Base-by-base conservation (phyloP, 64 coral and sea anemone genomes). In the Orbicella faveolata region DNA sequence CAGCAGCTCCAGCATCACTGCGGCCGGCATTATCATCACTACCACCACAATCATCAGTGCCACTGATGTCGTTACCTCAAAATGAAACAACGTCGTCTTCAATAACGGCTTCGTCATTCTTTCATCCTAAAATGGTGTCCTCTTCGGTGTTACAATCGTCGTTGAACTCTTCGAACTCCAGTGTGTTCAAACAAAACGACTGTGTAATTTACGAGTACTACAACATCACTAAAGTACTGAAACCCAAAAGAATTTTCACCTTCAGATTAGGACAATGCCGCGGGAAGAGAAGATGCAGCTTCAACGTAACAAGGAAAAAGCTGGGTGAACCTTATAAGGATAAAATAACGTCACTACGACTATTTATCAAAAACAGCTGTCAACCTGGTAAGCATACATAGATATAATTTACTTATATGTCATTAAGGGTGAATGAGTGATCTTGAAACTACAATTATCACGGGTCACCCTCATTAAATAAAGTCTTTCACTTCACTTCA, bases 351-450 rank as follows among this genome's bases (percentile, higher is more conserved):
- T 7, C 14, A 33, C n/a, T 81, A 1, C 79, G 79, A 61, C 23
- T 81, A 13, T 81, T 36, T 81, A 36, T 81, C 26, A 81, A 33
- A 34, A 55, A 62, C 79, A 81, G 79, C 79, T 81, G 79, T 63
- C 79, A 81, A 63, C 25, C 30, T 34, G 79, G 79, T 81, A 63
- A 36, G 79, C 15, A 63, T 63, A 61, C 20, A 52, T 76, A 48
- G 7, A 48, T 41, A 41, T 2, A 36, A 75, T 4, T 57, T 57
- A 4, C 7, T 57, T 57, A 67, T 67, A n/a, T 6, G 18, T 67
- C 18, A 67, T 48, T 48, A 48, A 48, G 5, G 7, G 44, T 48
- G 44, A 3, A 48, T 48, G 7, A 48, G 44, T 48, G 44, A 48
- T 48, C 44, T 48, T 48, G 44, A 48, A 48, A 30, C 7, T 48